Evolutionary conservation across 2,888 invertebrate genomes (phyloP), one percentile per base, ranked within the genome.

Genomic region (Linnaemya vulpina): DNA sequence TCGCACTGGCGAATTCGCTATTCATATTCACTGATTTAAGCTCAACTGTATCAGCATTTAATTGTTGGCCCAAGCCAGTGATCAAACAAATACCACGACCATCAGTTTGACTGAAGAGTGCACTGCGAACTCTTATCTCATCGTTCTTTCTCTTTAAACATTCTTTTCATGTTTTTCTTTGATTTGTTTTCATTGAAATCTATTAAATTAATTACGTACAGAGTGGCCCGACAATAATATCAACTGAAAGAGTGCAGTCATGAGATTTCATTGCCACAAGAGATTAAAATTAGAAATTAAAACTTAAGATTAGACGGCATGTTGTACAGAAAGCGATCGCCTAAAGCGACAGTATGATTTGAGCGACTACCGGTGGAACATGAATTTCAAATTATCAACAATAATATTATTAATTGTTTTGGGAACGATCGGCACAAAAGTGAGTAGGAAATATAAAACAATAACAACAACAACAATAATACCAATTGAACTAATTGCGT

Each of bases 191-290:
- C 51, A 53, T 74, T 74, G 30, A 67, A 58, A 68, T 25, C 30
- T n/a, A 30, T 17, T 17, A 13, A 60, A 60, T 77, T 70, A 62
- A 70, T 78, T 62, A 53, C 7, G 3, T 11, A 35, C 40, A 22
- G 51, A 67, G 67, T 22, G 55, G 43, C 9, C 46, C 68, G 55
- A 75, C 75, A 58, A 51, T 51, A 49, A 43, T 17, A 13, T 22
- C 15, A 65, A 68, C 22, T 53, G 25, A 43, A 70, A 49, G 60
- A 62, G 76, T 67, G 60, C 25, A 40, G 30, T 43, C 65, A 78
- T 75, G 82, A 82, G 74, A 79, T 60, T 85, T 85, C 85, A 82
- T 71, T 85, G 78, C 51, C 85, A 82, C 22, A 65, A 79, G 74
- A 85, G 85, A 82, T 78, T 78, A 22, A 78, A 78, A 81, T 67